Conservation (phyloP, 2,113 vertebrate species). For the Sturnus vulgaris region DNA sequence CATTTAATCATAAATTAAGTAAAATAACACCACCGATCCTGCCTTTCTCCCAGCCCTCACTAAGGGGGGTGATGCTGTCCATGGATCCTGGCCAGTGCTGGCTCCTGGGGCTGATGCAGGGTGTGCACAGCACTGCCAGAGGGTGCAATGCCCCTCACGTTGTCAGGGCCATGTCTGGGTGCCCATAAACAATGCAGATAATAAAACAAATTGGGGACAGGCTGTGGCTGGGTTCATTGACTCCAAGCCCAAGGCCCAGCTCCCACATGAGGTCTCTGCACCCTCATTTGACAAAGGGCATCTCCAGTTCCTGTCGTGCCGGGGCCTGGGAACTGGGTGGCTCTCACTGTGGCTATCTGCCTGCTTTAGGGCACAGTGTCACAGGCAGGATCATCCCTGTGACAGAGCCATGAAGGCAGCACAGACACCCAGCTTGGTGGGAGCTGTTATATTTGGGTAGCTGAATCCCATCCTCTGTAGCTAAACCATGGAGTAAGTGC, state of each 20-base stretch:
- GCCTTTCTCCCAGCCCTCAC: not conserved
- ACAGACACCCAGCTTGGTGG: not conserved
- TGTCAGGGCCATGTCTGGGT: not conserved
- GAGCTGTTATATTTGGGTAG: not conserved
- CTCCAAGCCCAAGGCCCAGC: not conserved
- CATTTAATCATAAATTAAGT: slow-evolving; percentile 63
- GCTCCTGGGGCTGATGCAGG: not conserved
- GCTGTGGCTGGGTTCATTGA: not conserved
- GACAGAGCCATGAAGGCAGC: not conserved
- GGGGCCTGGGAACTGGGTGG: not conserved
- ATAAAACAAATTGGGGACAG: not conserved
- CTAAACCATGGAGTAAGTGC: not conserved
- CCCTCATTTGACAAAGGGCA: not conserved
- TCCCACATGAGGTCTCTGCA: not conserved
- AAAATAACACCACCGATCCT: slow-evolving; percentile 26
- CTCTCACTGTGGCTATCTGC: not conserved
- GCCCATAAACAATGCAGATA: not conserved
- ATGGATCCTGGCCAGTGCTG: not conserved
- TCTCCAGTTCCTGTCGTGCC: fast-evolving
- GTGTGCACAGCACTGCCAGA: not conserved
- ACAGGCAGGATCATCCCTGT: not conserved
- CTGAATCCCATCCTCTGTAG: not conserved
- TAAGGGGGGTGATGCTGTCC: not conserved
- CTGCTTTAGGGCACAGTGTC: not conserved
- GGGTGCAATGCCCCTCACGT: not conserved